phyloP scores from a whole-genome alignment of 2,797 vertebrate genomes.

The Propithecus perrieri region DNA sequence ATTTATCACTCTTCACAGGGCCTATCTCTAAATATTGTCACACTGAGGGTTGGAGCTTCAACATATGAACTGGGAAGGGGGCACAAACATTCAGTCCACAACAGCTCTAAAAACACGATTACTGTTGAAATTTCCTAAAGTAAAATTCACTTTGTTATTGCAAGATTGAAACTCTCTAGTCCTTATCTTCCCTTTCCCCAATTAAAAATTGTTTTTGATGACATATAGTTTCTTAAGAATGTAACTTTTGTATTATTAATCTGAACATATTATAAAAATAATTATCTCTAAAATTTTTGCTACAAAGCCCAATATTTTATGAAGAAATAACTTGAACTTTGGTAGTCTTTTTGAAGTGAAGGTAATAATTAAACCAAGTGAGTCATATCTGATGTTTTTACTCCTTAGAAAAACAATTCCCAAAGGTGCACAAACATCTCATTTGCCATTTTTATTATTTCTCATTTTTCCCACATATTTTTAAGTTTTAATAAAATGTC shows the following conservation, averaged over 20 bases:
- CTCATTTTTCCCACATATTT: neutral
- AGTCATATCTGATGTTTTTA: neutral
- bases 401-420: neutral
- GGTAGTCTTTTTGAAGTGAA: neutral
- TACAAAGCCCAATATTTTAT: neutral
- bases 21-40: neutral
- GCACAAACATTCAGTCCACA: neutral
- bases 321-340: neutral
- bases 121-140: neutral
- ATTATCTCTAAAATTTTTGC: neutral
- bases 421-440: neutral
- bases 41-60: neutral
- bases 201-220: neutral
- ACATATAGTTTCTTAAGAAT: neutral
- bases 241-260: neutral
- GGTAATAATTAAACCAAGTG: neutral
- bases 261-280: neutral
- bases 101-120: neutral
- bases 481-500: slow-evolving; percentile 29
- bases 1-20: neutral
- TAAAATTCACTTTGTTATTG: neutral
- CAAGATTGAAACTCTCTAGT: neutral
- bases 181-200: neutral
- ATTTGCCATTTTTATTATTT: neutral
- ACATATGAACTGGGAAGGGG: neutral